Evolutionary conservation across 2,888 invertebrate species (phyloP).

Genomic region (Drosophila hamatofila): DNA sequence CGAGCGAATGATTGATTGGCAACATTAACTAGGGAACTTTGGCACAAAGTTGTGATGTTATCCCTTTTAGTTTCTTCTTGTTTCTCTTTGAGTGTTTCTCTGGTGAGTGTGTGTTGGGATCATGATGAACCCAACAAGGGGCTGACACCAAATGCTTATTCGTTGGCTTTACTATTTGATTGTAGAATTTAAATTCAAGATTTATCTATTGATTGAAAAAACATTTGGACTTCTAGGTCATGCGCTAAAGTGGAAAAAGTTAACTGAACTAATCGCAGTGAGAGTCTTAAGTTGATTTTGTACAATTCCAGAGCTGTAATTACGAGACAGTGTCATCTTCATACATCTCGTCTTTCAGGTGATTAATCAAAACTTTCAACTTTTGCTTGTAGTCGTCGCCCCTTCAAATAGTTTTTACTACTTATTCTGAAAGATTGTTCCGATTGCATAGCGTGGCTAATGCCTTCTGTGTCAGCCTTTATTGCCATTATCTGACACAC

Average conservation of each 20-base stretch:
- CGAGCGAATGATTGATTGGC: constrained; percentile 60
- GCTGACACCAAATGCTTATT: constrained; percentile 24
- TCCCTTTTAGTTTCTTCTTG: constrained; percentile 30
- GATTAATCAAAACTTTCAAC: constrained; percentile 30
- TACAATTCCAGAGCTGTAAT: not conserved
- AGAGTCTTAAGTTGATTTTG: not conserved
- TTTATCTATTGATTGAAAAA: constrained; percentile 2
- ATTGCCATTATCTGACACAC: constrained; percentile 45
- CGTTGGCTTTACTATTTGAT: not conserved
- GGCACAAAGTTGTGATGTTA: constrained; percentile 30
- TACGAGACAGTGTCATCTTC: not conserved
- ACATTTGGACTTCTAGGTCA: not conserved
- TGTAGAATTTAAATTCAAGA: constrained; percentile 3
- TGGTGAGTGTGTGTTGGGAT: not conserved
- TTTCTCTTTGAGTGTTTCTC: not conserved
- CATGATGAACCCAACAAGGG: constrained; percentile 36
- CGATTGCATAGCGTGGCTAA: constrained; percentile 4
- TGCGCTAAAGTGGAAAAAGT: not conserved
- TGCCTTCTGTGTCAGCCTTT: constrained; percentile 20
- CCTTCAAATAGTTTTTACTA: not conserved
- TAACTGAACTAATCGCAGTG: not conserved
- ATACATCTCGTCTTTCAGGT: not conserved
- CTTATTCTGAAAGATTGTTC: not conserved
- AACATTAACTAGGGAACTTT: constrained; percentile 53
- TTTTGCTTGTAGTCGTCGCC: not conserved